Percentiles rank a stretch among this genome's conserved stretches.
Conservation (phyloP, 1,140 invertebrate genomes). For the Cydia strobilella region DNA sequence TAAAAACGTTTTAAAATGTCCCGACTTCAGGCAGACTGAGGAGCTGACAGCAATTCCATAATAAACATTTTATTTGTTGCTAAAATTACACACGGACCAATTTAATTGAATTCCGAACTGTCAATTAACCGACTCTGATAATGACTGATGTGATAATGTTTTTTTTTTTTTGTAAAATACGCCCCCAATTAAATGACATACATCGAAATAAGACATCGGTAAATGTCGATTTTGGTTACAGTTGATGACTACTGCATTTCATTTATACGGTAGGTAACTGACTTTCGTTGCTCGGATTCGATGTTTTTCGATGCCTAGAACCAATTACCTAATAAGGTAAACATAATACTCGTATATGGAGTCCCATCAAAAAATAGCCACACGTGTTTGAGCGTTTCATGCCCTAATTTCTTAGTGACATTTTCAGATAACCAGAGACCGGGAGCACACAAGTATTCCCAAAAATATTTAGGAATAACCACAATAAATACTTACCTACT, state of each 20-base stretch:
- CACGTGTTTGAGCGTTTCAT: no score
- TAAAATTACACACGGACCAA: slow-evolving; percentile 5
- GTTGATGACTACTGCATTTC: neutral
- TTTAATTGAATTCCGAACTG: slow-evolving; percentile 19
- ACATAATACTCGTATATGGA: no score
- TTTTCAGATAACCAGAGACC: no score
- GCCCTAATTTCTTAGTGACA: no score
- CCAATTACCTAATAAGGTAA: no score
- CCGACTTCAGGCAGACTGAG: slow-evolving; percentile 13
- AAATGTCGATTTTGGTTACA: neutral
- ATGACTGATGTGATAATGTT: no score
- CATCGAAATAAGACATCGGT: slow-evolving; percentile 15
- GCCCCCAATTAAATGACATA: slow-evolving; percentile 4
- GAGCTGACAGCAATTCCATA: neutral
- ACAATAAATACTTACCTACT: no score
- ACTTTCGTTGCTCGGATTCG: neutral
- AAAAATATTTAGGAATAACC: no score
- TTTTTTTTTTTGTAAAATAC: slow-evolving; percentile 9
- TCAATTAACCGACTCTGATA: slow-evolving; percentile 14
- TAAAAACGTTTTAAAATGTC: slow-evolving; percentile 21
- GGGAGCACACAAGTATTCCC: no score
- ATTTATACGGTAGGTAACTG: neutral
- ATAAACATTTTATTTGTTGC: slow-evolving; percentile 20
- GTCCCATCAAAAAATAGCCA: no score
- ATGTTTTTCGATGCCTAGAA: neutral